These are phyloP conservation scores for Cyclophora punctaria DNA, from an alignment of 2,888 invertebrate genomes.

Conservation along the genomic window DNA sequence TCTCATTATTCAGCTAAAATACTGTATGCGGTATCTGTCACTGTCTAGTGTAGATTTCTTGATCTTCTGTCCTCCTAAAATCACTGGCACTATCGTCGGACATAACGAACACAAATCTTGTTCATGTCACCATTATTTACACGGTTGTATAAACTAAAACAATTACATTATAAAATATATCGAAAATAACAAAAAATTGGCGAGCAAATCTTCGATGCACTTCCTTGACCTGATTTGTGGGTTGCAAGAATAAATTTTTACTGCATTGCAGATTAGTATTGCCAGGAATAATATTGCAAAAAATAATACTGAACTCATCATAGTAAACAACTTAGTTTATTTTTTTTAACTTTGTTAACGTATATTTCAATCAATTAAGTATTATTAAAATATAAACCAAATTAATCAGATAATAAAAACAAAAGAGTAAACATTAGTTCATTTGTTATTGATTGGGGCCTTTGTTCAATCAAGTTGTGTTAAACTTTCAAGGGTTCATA, in stretches of 20 bases:
- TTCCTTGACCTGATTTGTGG: slow-evolving; percentile 55
- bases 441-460: no score
- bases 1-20: slow-evolving; percentile 30
- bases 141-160: slow-evolving; percentile 20
- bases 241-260: slow-evolving; percentile 14
- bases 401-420: no score
- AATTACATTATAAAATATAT: slow-evolving; percentile 46
- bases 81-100: slow-evolving; percentile 37
- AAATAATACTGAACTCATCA: background rate
- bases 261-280: slow-evolving; percentile 13
- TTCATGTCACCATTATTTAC: slow-evolving; percentile 45
- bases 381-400: no score
- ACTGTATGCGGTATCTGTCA: slow-evolving; percentile 61
- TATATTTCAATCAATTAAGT: no score
- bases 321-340: no score
- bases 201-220: slow-evolving; percentile 48
- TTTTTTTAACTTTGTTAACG: no score
- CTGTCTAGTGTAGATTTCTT: slow-evolving; percentile 24
- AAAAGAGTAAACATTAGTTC: no score
- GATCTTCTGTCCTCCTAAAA: slow-evolving; percentile 36
- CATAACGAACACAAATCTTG: slow-evolving; percentile 33
- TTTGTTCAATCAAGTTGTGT: background rate
- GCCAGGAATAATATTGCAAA: slow-evolving; percentile 5
- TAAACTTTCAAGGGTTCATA: background rate
- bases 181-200: slow-evolving; percentile 52